These are phyloP conservation scores for Aphaenogaster ashmeadi DNA, from an alignment of 1,140 invertebrate species.

Conservation along the genomic window DNA sequence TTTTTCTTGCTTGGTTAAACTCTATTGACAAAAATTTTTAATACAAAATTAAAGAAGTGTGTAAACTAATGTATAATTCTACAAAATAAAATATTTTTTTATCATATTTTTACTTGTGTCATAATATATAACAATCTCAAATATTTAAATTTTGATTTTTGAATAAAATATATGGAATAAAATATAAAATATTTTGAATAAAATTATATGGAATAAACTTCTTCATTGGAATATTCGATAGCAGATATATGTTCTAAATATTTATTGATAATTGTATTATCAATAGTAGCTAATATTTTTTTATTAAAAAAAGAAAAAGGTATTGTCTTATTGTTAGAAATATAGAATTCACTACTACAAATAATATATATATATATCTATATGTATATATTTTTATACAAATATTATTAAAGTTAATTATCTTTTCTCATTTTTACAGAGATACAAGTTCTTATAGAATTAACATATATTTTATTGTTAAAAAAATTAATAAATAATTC, in stretches of 20 bases:
- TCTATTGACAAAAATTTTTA: slow-evolving; percentile 56
- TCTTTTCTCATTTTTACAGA: background rate
- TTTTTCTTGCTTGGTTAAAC: slow-evolving; percentile 67
- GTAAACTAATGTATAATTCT: no score
- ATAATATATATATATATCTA: background rate
- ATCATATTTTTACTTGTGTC: background rate
- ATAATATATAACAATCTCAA: background rate
- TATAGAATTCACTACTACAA: background rate
- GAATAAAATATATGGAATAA: background rate
- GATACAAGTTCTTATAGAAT: background rate
- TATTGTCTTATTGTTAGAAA: background rate
- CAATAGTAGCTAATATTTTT: background rate
- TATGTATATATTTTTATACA: background rate
- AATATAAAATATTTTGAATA: background rate
- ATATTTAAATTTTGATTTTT: background rate
- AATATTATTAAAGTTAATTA: slow-evolving; percentile 1
- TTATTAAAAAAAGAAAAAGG: background rate
- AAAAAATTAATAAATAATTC: background rate
- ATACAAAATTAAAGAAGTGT: background rate
- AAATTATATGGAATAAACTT: background rate
- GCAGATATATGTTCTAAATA: background rate
- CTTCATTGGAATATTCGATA: background rate
- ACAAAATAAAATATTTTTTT: background rate
- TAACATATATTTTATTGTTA: background rate
- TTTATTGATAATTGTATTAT: background rate